Percentiles rank a stretch among this genome's conserved stretches.
Evolutionary conservation across 2,888 invertebrate species (phyloP).

Genomic region (Hyppa rectilinea): DNA sequence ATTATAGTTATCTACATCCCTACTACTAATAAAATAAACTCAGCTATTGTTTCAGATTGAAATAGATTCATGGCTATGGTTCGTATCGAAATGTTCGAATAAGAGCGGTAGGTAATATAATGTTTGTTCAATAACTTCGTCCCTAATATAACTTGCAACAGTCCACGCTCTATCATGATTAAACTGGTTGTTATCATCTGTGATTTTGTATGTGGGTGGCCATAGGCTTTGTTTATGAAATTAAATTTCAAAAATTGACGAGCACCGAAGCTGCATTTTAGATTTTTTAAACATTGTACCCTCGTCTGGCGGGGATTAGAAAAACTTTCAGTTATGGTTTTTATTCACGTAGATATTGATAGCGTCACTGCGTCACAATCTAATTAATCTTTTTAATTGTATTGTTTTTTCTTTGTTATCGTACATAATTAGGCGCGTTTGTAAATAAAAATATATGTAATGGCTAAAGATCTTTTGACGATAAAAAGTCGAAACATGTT

Average conservation of each 20-base stretch:
- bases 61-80: slow-evolving; percentile 7
- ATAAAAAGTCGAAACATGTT: slow-evolving; percentile 16
- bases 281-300: too few species aligned
- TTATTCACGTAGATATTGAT: neutral
- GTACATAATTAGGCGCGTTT: slow-evolving; percentile 11
- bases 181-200: neutral
- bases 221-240: neutral
- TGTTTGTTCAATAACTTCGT: slow-evolving; percentile 1
- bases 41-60: slow-evolving; percentile 15
- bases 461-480: slow-evolving; percentile 9
- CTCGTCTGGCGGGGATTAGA: neutral
- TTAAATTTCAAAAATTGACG: neutral
- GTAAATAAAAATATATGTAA: slow-evolving; percentile 35
- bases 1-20: neutral
- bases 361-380: slow-evolving; percentile 7
- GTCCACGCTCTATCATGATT: neutral
- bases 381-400: neutral
- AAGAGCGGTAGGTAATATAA: neutral
- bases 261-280: neutral
- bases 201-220: neutral
- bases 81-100: neutral
- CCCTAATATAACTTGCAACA: neutral
- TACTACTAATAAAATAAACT: slow-evolving; percentile 2
- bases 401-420: slow-evolving; percentile 13
- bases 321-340: neutral